phyloP scores from a whole-genome alignment of 2,888 invertebrate genomes.

The Synergus gifuensis region DNA sequence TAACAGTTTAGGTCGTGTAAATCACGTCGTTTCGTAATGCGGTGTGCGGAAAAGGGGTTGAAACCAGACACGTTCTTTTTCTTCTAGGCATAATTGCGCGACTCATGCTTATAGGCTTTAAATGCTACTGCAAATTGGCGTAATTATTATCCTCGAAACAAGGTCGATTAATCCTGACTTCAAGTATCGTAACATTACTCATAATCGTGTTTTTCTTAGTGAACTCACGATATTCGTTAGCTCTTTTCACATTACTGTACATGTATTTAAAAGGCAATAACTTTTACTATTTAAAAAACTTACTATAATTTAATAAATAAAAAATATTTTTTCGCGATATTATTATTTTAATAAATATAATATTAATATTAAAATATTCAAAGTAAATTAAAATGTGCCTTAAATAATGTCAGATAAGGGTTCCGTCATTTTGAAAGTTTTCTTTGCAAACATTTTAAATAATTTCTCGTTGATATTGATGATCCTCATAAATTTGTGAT shows the following conservation, averaged over 20 bases:
- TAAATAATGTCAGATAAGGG: too few relatives aligned
- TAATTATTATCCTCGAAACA: slow-evolving; percentile 37
- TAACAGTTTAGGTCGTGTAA: slow-evolving; percentile 33
- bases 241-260: neutral
- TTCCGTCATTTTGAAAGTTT: neutral
- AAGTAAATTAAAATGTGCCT: too few relatives aligned
- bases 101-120: slow-evolving; percentile 24
- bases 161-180: slow-evolving; percentile 35
- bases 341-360: too few relatives aligned
- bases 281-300: too few relatives aligned
- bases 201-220: neutral
- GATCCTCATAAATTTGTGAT: neutral
- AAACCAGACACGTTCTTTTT: slow-evolving; percentile 37
- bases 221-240: slow-evolving; percentile 7
- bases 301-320: too few relatives aligned
- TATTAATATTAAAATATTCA: too few relatives aligned
- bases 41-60: slow-evolving; percentile 36
- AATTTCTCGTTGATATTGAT: neutral
- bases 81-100: slow-evolving; percentile 26
- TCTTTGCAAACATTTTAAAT: neutral
- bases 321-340: too few relatives aligned
- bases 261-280: neutral
- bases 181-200: slow-evolving; percentile 10
- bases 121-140: slow-evolving; percentile 39
- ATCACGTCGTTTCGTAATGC: slow-evolving; percentile 36